Base-by-base conservation (phyloP, 2,888 invertebrate species). In the Agonopterix arenella region DNA sequence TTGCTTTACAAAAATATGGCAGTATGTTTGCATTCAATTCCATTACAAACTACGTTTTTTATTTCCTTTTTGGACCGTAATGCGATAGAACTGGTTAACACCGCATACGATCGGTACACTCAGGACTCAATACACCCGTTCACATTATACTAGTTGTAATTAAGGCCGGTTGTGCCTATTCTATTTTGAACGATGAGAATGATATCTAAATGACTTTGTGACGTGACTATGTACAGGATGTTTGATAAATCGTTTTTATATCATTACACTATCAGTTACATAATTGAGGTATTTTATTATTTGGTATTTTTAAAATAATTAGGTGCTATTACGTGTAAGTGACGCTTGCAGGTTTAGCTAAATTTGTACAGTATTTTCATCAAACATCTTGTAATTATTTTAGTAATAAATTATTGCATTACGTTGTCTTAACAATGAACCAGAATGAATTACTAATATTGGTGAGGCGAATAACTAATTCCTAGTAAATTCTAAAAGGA, bases 11-110 rank as follows among this genome's bases (percentile, higher is more conserved):
- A 80, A 79, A 80, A 76, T 80, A 81, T 88, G 88, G 86, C 88
- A 88, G 88, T 88, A 78, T 78, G 66, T 75, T 80, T 80, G 76
- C 73, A 71, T 81, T 88, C 85, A 88, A 88, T 88, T 88, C 85
- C 85, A 76, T 80, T 72, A 68, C 64, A 59, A 71, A 67, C 64
- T 71, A 71, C 50, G 55, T 57, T 49, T 50, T n/a, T 53, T 58
- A 47, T 50, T 61, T 58, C 61, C 57, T 48, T 52, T 55, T 65
- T 68, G 66, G 67, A 68, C 66, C 60, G 60, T 61, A 57, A 66
- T 60, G 40, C 40, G 40, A 40, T n/a, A 43, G 60, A 59, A 58
- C 49, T 51, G 54, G 52, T 54, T 28, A 28, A 28, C 28, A 55
- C 56, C 55, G 55, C 58, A 58, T 52, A 53, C 55, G 60, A 68